Evolutionary conservation across 2,797 vertebrate genomes (phyloP).

Genomic region (Cirrhinus molitorella): DNA sequence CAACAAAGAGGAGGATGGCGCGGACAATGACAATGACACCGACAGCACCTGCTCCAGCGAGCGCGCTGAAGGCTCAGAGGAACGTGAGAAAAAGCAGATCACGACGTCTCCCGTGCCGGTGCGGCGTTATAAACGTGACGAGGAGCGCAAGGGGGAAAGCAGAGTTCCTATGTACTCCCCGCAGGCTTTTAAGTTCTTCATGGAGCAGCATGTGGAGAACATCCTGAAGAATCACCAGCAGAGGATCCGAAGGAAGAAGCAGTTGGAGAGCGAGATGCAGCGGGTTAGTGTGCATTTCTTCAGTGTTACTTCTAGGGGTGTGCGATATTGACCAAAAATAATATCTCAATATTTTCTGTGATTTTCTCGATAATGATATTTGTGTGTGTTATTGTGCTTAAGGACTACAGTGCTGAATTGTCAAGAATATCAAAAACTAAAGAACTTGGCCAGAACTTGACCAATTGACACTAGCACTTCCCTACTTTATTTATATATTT

Average conservation of each 20-base stretch:
- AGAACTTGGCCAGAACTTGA: too few species aligned
- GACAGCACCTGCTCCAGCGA: conserved; percentile 65
- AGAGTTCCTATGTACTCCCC: conserved; percentile 94
- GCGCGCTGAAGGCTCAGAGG: conserved; percentile 72
- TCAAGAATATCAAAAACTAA: too few species aligned
- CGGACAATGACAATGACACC: conserved; percentile 85
- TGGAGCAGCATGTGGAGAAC: conserved; percentile 99
- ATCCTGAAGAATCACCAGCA: conserved; percentile 96
- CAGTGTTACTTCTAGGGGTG: not conserved
- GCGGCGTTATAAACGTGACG: conserved; percentile 91
- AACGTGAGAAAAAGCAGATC: conserved; percentile 96
- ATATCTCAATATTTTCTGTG: too few species aligned
- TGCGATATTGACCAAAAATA: too few species aligned
- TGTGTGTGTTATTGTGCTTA: too few species aligned
- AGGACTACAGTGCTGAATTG: too few species aligned
- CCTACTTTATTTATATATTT: too few species aligned
- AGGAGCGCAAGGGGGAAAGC: conserved; percentile 90
- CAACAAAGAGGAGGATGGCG: conserved; percentile 85
- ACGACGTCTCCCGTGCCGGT: conserved; percentile 96
- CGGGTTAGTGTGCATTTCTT: conserved; percentile 84
- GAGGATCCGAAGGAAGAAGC: conserved; percentile 92
- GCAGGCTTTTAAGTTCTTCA: conserved; percentile 98
- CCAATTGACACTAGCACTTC: too few species aligned
- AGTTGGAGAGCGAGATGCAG: conserved; percentile 98
- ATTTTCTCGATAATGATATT: too few species aligned